Percentiles rank a stretch among this genome's conserved stretches.
Evolutionary conservation across 2,797 vertebrate species (phyloP).

Genomic region (Tokudaia tokunoshimensis): DNA sequence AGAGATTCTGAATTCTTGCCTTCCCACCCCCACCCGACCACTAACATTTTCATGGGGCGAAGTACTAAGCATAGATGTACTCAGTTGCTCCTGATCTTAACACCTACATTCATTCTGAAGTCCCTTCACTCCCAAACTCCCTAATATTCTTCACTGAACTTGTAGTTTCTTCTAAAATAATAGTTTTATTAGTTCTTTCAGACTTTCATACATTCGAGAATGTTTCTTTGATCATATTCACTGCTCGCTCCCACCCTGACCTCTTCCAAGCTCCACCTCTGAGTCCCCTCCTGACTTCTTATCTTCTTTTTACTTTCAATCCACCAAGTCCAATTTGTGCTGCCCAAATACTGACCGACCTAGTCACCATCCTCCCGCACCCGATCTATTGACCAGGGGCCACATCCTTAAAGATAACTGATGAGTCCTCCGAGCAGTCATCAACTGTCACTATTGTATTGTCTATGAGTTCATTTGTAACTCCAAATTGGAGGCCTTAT

Average conservation of each 20-base stretch:
- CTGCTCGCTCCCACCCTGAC: too few species aligned
- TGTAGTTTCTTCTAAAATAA: constrained; percentile 4
- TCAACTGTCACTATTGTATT: background rate
- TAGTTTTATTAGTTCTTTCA: background rate
- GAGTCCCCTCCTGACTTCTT: background rate
- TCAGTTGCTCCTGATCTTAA: constrained; percentile 29
- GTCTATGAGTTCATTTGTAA: constrained; percentile 57
- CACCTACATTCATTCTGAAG: constrained; percentile 43
- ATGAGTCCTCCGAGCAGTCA: background rate
- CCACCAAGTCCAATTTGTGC: background rate
- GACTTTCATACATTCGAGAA: background rate
- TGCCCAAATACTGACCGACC: background rate
- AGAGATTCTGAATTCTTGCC: background rate
- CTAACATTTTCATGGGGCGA: constrained; percentile 31
- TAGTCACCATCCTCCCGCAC: background rate
- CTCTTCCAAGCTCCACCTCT: background rate
- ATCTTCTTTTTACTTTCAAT: background rate
- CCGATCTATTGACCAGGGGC: background rate
- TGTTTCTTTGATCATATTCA: background rate
- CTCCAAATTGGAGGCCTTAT: background rate
- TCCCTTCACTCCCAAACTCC: background rate
- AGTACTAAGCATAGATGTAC: constrained; percentile 4
- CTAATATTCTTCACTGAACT: constrained; percentile 5
- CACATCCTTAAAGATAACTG: background rate
- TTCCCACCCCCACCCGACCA: background rate